These are phyloP conservation scores for Plestiodon gilberti DNA, from an alignment of 2,113 vertebrate species.

Conservation along the genomic window DNA sequence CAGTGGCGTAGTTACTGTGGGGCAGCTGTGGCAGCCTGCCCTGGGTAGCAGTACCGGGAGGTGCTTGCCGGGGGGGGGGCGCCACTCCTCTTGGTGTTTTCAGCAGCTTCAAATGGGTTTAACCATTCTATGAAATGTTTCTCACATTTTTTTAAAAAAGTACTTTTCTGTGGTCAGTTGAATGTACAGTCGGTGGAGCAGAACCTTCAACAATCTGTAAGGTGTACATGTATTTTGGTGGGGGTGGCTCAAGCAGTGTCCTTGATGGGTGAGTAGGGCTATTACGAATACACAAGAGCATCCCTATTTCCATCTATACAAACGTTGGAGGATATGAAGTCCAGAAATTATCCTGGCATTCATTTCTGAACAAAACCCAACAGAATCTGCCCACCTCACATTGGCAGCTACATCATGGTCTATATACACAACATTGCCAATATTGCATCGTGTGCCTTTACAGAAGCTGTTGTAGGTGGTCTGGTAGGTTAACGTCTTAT, in stretches of 20 bases:
- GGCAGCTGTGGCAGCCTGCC: too few species aligned
- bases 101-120: not conserved
- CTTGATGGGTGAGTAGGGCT: not conserved
- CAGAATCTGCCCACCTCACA: not conserved
- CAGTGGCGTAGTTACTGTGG: too few species aligned
- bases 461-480: constrained; percentile 53
- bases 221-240: not conserved
- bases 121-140: not conserved
- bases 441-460: not conserved
- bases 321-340: not conserved
- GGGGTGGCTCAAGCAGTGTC: not conserved
- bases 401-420: too few species aligned
- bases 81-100: too few species aligned
- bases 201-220: not conserved
- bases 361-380: not conserved
- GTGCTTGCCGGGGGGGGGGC: too few species aligned
- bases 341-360: not conserved
- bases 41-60: too few species aligned
- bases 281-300: not conserved
- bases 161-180: not conserved
- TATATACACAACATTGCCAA: not conserved
- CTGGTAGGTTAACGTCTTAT: constrained; percentile 63
- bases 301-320: not conserved
- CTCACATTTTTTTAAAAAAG: not conserved
- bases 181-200: not conserved